Conservation (phyloP, 2,888 invertebrate species). For the Melanchra persicariae region DNA sequence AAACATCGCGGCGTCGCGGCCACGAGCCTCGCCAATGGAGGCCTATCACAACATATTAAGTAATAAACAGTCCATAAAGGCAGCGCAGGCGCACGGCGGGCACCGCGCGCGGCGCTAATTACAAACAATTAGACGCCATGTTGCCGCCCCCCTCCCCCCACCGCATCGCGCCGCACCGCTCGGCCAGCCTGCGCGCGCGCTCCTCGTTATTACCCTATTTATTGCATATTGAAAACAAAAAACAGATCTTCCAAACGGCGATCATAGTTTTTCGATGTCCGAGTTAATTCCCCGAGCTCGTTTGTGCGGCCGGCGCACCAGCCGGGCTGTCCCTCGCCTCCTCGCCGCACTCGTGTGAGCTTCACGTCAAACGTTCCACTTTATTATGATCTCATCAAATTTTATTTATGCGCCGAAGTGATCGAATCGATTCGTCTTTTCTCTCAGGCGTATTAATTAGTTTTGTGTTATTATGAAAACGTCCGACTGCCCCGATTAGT, state of each 20-base stretch:
- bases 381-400: conserved; percentile 67
- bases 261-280: conserved; percentile 73
- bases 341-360: not conserved
- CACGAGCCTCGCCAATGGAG: conserved; percentile 66
- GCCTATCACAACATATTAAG: conserved; percentile 85
- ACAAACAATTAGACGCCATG: conserved; percentile 86
- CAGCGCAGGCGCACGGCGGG: conserved; percentile 65
- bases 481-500: conserved; percentile 42
- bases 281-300: conserved; percentile 63
- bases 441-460: conserved; percentile 65
- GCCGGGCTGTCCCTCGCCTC: not conserved
- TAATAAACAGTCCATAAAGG: conserved; percentile 88
- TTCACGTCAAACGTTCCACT: conserved; percentile 56
- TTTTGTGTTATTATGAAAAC: conserved; percentile 63
- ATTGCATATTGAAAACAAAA: conserved; percentile 87
- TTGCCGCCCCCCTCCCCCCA: conserved; percentile 76
- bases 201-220: conserved; percentile 81
- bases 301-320: conserved; percentile 48
- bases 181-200: conserved; percentile 70
- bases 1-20: conserved; percentile 67
- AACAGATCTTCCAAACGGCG: conserved; percentile 73
- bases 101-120: conserved; percentile 80
- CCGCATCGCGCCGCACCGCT: conserved; percentile 65
- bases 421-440: conserved; percentile 68
- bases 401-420: conserved; percentile 65